Conservation (phyloP, 1,140 invertebrate genomes). For the Halyomorpha halys region DNA sequence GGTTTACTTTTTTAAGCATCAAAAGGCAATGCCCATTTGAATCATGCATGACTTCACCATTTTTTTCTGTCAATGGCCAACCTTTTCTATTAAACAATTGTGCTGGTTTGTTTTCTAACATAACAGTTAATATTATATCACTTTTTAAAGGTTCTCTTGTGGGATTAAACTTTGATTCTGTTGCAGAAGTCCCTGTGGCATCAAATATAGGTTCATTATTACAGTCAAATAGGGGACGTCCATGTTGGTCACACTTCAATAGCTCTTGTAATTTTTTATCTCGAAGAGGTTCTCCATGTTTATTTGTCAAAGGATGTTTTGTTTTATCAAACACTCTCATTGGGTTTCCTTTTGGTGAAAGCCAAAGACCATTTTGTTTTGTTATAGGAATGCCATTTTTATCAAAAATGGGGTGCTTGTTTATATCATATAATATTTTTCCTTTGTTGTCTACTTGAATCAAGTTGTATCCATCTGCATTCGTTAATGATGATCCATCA, state of each 20-base stretch:
- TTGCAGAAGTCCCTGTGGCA: background rate
- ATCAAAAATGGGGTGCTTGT: slow-evolving; percentile 15
- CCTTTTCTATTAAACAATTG: slow-evolving; percentile 5
- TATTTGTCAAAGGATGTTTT: slow-evolving; percentile 10
- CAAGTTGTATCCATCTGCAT: background rate
- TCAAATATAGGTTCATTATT: slow-evolving; percentile 3
- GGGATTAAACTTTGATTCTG: background rate
- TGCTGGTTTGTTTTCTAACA: background rate
- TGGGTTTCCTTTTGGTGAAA: background rate
- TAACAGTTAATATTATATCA: background rate
- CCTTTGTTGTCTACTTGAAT: slow-evolving; percentile 1
- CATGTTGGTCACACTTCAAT: slow-evolving; percentile 8
- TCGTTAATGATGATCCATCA: background rate
- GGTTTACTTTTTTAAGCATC: background rate
- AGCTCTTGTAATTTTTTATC: background rate
- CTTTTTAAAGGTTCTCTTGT: background rate
- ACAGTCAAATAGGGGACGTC: slow-evolving; percentile 5
- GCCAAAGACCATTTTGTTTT: slow-evolving; percentile 3
- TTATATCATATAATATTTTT: slow-evolving; percentile 13
- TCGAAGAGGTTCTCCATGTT: background rate
- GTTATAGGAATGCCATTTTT: slow-evolving; percentile 22
- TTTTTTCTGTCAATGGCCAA: slow-evolving; percentile 4
- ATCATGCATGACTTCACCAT: slow-evolving; percentile 16
- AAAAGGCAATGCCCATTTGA: background rate
- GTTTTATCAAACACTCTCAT: slow-evolving; percentile 3